Conservation (phyloP, 2,797 vertebrate genomes). For the Acomys russatus region DNA sequence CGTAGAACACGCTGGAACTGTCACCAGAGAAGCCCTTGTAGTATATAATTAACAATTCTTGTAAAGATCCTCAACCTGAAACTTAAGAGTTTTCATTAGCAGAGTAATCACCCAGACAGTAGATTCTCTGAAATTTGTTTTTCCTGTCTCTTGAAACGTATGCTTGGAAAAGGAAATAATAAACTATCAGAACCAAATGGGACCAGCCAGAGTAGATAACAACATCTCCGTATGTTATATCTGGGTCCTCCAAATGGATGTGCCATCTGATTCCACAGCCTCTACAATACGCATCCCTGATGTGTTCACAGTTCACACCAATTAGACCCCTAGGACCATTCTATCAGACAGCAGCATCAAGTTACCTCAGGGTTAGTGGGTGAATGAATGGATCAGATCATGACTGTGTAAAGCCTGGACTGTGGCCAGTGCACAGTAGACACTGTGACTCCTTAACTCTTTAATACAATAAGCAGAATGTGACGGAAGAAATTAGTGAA, state of each 20-base stretch:
- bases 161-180: conserved; percentile 35
- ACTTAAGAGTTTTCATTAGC: not conserved
- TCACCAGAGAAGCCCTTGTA: not conserved
- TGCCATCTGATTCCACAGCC: conserved; percentile 11
- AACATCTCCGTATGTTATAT: not conserved
- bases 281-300: not conserved
- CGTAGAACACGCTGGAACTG: not conserved
- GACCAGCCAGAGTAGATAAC: not conserved
- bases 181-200: not conserved
- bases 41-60: conserved; percentile 13
- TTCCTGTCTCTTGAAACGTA: conserved; percentile 15
- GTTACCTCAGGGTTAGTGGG: not conserved
- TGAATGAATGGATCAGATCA: not conserved
- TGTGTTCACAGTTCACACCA: not conserved
- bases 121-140: conserved; percentile 23
- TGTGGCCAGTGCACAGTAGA: not conserved
- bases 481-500: not conserved
- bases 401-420: not conserved
- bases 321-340: not conserved
- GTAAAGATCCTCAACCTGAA: not conserved
- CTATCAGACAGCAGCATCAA: not conserved
- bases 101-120: not conserved
- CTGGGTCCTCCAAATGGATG: not conserved
- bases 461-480: conserved; percentile 14
- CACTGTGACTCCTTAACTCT: not conserved